Conservation (phyloP, 2,113 vertebrate species). For the Solenodon paradoxus region DNA sequence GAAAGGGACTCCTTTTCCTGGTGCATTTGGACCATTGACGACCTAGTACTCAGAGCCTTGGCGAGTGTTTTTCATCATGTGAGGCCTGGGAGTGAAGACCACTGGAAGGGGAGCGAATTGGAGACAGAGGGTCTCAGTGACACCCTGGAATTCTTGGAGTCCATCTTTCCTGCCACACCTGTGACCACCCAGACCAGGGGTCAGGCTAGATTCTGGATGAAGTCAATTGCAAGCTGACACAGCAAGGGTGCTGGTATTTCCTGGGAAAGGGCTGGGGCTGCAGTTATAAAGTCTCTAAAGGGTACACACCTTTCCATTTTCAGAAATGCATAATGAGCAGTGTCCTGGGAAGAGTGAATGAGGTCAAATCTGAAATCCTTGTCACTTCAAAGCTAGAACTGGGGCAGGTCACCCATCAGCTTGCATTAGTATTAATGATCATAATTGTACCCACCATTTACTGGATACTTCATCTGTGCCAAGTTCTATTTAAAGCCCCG, state of each 20-base stretch:
- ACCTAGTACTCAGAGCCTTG: neutral
- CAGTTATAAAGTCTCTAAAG: fast-evolving
- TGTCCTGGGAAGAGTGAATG: neutral
- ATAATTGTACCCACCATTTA: neutral
- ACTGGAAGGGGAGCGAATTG: neutral
- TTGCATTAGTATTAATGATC: neutral
- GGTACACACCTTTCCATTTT: neutral
- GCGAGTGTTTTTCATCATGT: neutral
- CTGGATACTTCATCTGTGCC: neutral
- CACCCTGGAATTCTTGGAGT: neutral
- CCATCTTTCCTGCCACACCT: neutral
- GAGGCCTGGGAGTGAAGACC: neutral
- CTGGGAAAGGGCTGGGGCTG: neutral
- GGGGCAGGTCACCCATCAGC: neutral
- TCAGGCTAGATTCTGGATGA: neutral
- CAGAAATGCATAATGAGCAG: neutral
- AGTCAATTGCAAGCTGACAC: neutral
- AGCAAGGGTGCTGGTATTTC: neutral
- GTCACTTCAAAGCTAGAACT: neutral
- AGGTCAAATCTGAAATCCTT: neutral
- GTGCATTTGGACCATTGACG: neutral
- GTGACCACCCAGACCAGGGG: fast-evolving
- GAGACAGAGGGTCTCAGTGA: neutral
- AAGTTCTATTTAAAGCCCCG: neutral
- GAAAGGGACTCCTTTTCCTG: neutral